Evolutionary conservation across 2,888 invertebrate species (phyloP).

Genomic region (Lepidonotus clava): DNA sequence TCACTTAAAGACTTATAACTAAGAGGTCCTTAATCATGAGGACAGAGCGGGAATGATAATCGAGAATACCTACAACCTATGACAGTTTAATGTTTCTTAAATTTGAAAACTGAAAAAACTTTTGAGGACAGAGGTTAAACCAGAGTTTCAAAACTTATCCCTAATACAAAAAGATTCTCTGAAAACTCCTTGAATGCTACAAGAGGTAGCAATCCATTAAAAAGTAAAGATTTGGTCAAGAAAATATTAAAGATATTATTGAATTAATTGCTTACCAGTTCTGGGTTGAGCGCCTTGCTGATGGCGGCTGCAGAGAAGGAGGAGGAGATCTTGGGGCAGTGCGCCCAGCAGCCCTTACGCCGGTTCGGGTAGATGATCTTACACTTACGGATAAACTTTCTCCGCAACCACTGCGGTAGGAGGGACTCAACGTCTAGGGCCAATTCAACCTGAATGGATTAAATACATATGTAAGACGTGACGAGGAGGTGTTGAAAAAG

Average conservation of each 20-base stretch:
- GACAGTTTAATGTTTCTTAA: too few relatives aligned
- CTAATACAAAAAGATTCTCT: background rate
- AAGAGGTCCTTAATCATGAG: too few relatives aligned
- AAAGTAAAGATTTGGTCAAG: background rate
- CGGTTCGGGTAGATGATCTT: constrained; percentile 78
- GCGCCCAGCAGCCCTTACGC: constrained; percentile 63
- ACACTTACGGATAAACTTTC: constrained; percentile 74
- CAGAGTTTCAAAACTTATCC: background rate
- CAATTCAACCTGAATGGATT: constrained; percentile 79
- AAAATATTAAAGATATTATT: too few relatives aligned
- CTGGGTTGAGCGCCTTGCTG: constrained; percentile 75
- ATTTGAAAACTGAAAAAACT: too few relatives aligned
- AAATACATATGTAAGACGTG: too few relatives aligned
- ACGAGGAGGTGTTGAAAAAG: too few relatives aligned
- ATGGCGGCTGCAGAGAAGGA: constrained; percentile 71
- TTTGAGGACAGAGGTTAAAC: too few relatives aligned
- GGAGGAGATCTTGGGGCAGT: constrained; percentile 64
- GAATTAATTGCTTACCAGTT: constrained; percentile 74
- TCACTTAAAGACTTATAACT: too few relatives aligned
- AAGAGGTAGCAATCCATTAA: background rate
- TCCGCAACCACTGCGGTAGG: constrained; percentile 79
- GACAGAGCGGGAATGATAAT: too few relatives aligned
- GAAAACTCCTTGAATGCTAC: background rate
- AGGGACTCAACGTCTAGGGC: constrained; percentile 81
- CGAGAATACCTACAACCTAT: too few relatives aligned